A percentile compares a stretch with the other conserved stretches of the same genome.
Conservation (phyloP, 2,113 vertebrate genomes). For the Calypte anna region DNA sequence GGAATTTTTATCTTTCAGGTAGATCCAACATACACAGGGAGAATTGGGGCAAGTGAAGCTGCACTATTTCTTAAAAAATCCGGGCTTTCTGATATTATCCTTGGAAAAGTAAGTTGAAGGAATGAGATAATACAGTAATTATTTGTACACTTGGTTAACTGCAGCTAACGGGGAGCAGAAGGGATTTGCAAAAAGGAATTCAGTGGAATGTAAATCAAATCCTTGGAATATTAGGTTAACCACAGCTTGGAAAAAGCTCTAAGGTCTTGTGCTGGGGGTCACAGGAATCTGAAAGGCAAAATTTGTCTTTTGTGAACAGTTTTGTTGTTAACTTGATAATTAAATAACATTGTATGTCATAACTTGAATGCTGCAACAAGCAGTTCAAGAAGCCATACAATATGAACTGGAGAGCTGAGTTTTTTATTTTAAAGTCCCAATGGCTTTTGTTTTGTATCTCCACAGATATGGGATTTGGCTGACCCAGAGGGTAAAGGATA, state of each 20-base stretch:
- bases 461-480: slow-evolving; percentile 97
- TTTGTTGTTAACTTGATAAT: not conserved
- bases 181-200: not conserved
- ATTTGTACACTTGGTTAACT: not conserved
- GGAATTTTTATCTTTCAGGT: slow-evolving; percentile 78
- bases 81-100: slow-evolving; percentile 87
- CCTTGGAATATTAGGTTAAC: not conserved
- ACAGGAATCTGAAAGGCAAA: not conserved
- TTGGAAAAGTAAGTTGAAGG: slow-evolving; percentile 89
- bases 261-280: not conserved
- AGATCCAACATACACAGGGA: slow-evolving; percentile 90
- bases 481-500: slow-evolving; percentile 97
- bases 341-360: not conserved
- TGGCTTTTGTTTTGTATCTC: not conserved
- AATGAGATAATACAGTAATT: not conserved
- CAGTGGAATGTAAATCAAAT: not conserved
- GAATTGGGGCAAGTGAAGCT: slow-evolving; percentile 92
- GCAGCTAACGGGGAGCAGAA: not conserved
- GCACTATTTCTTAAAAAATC: slow-evolving; percentile 97
- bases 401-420: not conserved
- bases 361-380: not conserved
- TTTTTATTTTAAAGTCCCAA: not conserved
- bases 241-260: not conserved
- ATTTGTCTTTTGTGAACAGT: not conserved
- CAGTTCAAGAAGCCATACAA: not conserved